A percentile compares a stretch with the other conserved stretches of the same genome.
phyloP scores from a whole-genome alignment of 2,113 vertebrate species.

The Sinosuthora webbiana region DNA sequence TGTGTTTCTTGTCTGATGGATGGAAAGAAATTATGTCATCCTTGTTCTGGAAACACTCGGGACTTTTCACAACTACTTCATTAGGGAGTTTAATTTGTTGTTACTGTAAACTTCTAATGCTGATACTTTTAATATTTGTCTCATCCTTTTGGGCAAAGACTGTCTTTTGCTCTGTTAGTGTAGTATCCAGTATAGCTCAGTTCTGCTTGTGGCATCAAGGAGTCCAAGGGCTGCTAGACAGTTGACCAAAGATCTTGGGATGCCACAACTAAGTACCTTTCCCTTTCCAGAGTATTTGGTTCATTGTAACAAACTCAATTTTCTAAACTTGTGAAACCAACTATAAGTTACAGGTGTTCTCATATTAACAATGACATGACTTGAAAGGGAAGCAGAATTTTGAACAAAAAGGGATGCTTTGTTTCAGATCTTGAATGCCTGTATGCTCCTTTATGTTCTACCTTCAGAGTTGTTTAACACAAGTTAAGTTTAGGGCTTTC shows the following conservation, averaged over 20 bases:
- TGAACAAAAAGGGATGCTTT: background rate
- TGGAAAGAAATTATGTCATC: background rate
- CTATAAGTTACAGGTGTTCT: background rate
- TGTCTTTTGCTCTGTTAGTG: background rate
- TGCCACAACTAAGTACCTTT: background rate
- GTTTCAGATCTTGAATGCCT: background rate
- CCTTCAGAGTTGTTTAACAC: background rate
- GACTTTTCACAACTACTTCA: background rate
- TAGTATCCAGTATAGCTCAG: background rate
- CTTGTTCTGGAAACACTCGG: background rate
- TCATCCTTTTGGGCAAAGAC: background rate
- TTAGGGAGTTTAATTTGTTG: background rate
- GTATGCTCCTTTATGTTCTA: background rate
- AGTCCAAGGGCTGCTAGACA: background rate
- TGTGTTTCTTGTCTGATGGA: background rate
- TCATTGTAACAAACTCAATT: background rate
- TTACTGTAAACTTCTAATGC: background rate
- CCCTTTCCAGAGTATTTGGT: background rate
- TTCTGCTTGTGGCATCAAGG: background rate
- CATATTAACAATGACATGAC: background rate
- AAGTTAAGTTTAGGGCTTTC: background rate
- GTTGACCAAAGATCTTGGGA: background rate
- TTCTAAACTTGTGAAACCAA: background rate
- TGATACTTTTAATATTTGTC: background rate
- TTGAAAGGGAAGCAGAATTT: background rate